Evolutionary conservation across 2,888 invertebrate species (phyloP).

Genomic region (Pristionchus maxplancki): DNA sequence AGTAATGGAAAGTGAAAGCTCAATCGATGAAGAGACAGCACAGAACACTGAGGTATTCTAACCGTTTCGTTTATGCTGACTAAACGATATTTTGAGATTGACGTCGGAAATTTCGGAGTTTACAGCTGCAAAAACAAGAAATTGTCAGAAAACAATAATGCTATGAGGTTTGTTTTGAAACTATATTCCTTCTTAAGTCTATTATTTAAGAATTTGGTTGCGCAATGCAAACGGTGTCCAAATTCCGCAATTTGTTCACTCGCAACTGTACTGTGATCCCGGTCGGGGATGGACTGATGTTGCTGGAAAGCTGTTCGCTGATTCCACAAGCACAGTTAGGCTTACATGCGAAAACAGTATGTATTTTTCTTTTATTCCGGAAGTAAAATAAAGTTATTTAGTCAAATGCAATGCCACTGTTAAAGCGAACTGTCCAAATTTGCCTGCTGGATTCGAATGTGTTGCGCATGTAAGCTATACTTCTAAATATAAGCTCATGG

Average conservation of each 20-base stretch:
- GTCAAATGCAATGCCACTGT: neutral
- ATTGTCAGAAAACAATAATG: neutral
- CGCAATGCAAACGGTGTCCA: too few species aligned
- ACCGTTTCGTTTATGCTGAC: too few species aligned
- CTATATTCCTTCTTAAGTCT: too few species aligned
- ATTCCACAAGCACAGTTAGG: neutral
- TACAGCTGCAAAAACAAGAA: neutral
- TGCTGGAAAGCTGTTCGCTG: neutral
- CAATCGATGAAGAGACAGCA: too few species aligned
- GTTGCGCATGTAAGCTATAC: neutral
- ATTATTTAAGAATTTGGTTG: neutral
- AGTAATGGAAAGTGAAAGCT: too few species aligned
- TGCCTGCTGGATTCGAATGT: neutral
- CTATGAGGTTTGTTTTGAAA: neutral
- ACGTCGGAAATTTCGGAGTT: neutral
- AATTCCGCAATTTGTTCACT: too few species aligned
- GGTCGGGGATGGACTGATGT: neutral
- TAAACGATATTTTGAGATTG: too few species aligned
- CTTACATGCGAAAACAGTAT: neutral
- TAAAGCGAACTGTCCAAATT: neutral
- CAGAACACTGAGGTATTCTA: too few species aligned
- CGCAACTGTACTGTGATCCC: neutral
- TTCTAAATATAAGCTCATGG: neutral
- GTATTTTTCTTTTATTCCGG: neutral
- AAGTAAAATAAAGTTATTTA: too few species aligned